Percentiles rank a stretch among this genome's conserved stretches.
Evolutionary conservation across 1,140 invertebrate genomes (phyloP).

Genomic region (Metopolophium dirhodum): DNA sequence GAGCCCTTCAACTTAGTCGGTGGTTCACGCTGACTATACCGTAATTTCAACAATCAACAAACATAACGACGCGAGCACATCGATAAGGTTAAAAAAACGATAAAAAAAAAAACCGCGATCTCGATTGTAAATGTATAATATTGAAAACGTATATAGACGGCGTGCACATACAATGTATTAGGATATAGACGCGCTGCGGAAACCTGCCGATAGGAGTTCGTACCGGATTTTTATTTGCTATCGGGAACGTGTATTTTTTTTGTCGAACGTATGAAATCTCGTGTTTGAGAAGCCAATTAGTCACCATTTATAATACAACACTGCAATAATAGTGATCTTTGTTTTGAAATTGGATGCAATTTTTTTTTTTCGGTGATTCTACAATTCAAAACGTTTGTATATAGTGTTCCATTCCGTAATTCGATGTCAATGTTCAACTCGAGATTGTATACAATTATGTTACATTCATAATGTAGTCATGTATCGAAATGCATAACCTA

Average conservation of each 20-base stretch:
- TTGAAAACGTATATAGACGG: neutral
- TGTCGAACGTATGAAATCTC: neutral
- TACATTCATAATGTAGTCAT: neutral
- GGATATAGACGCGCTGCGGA: neutral
- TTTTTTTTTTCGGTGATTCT: neutral
- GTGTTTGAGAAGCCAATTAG: neutral
- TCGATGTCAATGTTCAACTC: neutral
- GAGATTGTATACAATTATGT: neutral
- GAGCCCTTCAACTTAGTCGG: neutral
- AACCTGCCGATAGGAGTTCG: neutral
- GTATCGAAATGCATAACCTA: neutral
- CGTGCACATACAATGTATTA: no score
- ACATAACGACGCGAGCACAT: neutral
- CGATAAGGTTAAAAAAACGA: neutral
- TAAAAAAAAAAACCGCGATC: neutral
- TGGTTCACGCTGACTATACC: neutral
- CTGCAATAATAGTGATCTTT: neutral
- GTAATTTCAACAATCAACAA: neutral
- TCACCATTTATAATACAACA: neutral
- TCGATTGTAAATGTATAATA: neutral
- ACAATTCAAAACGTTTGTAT: neutral
- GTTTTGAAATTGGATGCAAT: neutral
- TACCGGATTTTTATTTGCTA: no score
- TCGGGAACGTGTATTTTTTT: neutral
- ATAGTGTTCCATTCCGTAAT: neutral